Conservation (phyloP, 1,140 invertebrate species). For the Plectrocnemia conspersa region DNA sequence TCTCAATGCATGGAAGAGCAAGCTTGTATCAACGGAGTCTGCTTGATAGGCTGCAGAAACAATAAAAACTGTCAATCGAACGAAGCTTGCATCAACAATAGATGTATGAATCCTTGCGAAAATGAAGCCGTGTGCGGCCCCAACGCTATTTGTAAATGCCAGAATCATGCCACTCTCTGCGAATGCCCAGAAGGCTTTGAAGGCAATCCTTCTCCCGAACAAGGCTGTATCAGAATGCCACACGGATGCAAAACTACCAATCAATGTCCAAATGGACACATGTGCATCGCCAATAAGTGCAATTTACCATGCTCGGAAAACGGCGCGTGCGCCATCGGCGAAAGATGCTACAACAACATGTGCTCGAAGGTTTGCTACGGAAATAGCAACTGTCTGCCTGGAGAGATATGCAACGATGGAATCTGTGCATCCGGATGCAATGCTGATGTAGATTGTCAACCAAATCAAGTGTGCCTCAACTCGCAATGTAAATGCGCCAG, state of each 20-base stretch:
- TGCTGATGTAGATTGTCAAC: slow-evolving; percentile 71
- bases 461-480: slow-evolving; percentile 73
- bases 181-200: slow-evolving; percentile 77
- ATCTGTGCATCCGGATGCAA: slow-evolving; percentile 78
- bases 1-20: slow-evolving; percentile 72
- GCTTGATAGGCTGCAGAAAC: slow-evolving; percentile 74
- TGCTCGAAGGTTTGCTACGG: slow-evolving; percentile 83
- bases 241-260: slow-evolving; percentile 58
- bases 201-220: slow-evolving; percentile 80
- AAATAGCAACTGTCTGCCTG: slow-evolving; percentile 81
- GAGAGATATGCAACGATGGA: slow-evolving; percentile 79
- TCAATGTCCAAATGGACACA: slow-evolving; percentile 67
- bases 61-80: slow-evolving; percentile 72
- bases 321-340: slow-evolving; percentile 71
- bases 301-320: slow-evolving; percentile 68
- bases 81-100: slow-evolving; percentile 76
- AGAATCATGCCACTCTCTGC: slow-evolving; percentile 67
- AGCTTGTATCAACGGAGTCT: slow-evolving; percentile 75
- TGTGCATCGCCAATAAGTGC: slow-evolving; percentile 70
- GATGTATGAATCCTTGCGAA: slow-evolving; percentile 78
- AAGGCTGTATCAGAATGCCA: slow-evolving; percentile 78
- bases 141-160: slow-evolving; percentile 73
- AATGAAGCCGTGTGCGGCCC: slow-evolving; percentile 73
- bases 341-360: slow-evolving; percentile 71
- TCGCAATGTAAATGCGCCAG: slow-evolving; percentile 72